A percentile compares a stretch with the other conserved stretches of the same genome.
Evolutionary conservation across 37 sponge, comb jelly and placozoan genomes (phyloP).

Genomic region (Tethya wilhelma): DNA sequence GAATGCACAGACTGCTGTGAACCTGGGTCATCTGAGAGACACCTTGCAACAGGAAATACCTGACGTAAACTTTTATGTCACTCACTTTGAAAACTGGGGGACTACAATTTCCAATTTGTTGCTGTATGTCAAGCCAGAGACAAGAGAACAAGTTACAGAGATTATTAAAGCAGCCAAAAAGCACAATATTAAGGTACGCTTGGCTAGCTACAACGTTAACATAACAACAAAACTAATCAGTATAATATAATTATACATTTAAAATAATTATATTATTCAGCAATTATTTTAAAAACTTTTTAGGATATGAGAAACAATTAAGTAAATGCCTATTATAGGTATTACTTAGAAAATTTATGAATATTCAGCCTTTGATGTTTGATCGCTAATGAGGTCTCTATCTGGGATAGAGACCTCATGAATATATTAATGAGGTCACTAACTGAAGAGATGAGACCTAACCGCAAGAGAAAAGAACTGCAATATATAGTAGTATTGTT

Average conservation of each 20-base stretch:
- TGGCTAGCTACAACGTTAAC: too few species aligned
- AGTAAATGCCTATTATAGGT: too few species aligned
- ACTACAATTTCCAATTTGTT: neutral
- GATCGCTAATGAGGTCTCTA: too few species aligned
- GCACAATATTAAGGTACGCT: neutral
- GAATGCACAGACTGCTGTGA: neutral
- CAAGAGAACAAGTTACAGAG: neutral
- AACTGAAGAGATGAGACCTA: too few species aligned
- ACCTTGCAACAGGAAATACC: neutral
- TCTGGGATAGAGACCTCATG: too few species aligned
- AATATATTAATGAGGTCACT: too few species aligned
- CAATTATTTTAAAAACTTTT: neutral
- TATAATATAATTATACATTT: neutral
- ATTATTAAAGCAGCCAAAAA: neutral
- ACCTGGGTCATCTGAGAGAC: neutral
- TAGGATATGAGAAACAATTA: too few species aligned
- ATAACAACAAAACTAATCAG: neutral
- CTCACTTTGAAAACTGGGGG: conserved; percentile 1
- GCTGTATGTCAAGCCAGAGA: neutral
- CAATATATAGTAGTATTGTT: too few species aligned
- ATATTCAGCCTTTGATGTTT: too few species aligned
- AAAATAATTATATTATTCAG: neutral
- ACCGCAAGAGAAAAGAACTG: too few species aligned
- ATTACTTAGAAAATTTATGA: too few species aligned
- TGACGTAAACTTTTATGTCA: neutral